Base-by-base conservation (phyloP, 2,113 vertebrate genomes). In the Tetrax tetrax region DNA sequence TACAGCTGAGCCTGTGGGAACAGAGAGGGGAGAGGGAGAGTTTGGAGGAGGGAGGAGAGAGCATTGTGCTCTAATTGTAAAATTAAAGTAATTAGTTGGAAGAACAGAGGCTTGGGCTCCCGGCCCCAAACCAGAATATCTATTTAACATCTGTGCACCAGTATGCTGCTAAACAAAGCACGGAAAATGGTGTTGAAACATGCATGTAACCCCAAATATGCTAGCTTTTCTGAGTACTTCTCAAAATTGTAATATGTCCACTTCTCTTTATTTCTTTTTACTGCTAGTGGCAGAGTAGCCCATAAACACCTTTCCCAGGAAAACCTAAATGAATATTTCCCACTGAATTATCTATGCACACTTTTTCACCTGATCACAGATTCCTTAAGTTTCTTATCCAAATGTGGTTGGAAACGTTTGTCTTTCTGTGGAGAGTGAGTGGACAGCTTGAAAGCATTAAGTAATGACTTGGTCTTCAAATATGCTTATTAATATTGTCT, bases 71-170 rank as follows among this genome's bases (percentile, higher is more conserved):
- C 70, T 85, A 85, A 90, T 92, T 87, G 71, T 95, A 84, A 84
- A 92, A 95, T 77, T 83, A 80, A 89, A 91, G 68, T 65, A 97
- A 90, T 93, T 89, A 91, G 76, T 51, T 84, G 51, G 60, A 95
- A 92, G 89, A 77, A 89, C 33, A 91, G 61, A 66, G 48, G 83
- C 77, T 70, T 89, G 60, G 80, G 91, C 86, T 91, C 68, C 91
- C 56, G 1, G 71, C 43, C 77, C 68, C 94, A 87, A 94, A 94
- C 69, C 64, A 87, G 86, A 92, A 81, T 81, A 87, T 71, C 76
- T 88, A 45, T 87, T 90, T 87, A 95, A 94, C 85, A 96, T 96
- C 94, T 91, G 66, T 69, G 53, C 37, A 89, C 85, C 87, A 82
- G 22, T 61, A 69, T 89, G 91, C 48, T 87, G 61, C 65, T 93